phyloP scores from a whole-genome alignment of 2,113 vertebrate genomes.

The Hippocampus mohnikei region DNA sequence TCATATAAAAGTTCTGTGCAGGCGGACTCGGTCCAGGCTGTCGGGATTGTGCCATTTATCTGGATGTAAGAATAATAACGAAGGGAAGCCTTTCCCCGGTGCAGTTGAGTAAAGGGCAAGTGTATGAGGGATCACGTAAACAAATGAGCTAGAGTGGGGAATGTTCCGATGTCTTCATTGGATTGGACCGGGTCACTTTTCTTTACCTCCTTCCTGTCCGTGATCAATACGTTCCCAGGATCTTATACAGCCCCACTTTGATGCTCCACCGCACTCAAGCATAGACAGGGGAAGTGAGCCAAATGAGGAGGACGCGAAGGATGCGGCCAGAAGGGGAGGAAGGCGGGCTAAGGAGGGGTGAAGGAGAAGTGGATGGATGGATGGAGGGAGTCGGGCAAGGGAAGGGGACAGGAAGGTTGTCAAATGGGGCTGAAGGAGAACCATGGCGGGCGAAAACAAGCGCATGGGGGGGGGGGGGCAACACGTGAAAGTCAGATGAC shows the following conservation, averaged over 20 bases:
- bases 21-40: not conserved
- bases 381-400: constrained; percentile 31
- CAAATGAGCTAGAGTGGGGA: constrained; percentile 26
- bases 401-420: constrained; percentile 48
- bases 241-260: constrained; percentile 64
- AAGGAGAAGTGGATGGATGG: constrained; percentile 58
- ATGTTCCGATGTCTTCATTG: constrained; percentile 38
- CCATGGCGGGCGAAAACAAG: constrained; percentile 23
- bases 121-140: not conserved
- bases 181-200: constrained; percentile 60
- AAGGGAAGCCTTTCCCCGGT: not conserved
- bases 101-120: not conserved
- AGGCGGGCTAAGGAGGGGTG: constrained; percentile 59
- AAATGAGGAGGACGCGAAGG: constrained; percentile 48
- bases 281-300: constrained; percentile 37
- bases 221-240: constrained; percentile 69
- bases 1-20: not conserved
- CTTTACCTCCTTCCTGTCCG: constrained; percentile 40
- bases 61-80: not conserved
- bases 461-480: constrained; percentile 21
- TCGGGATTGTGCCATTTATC: not conserved
- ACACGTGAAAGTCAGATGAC: constrained; percentile 21
- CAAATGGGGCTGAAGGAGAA: constrained; percentile 54
- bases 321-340: constrained; percentile 33
- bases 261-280: constrained; percentile 50